These are phyloP conservation scores for Achatina immaculata DNA, from an alignment of 1,140 invertebrate genomes.

Conservation along the genomic window DNA sequence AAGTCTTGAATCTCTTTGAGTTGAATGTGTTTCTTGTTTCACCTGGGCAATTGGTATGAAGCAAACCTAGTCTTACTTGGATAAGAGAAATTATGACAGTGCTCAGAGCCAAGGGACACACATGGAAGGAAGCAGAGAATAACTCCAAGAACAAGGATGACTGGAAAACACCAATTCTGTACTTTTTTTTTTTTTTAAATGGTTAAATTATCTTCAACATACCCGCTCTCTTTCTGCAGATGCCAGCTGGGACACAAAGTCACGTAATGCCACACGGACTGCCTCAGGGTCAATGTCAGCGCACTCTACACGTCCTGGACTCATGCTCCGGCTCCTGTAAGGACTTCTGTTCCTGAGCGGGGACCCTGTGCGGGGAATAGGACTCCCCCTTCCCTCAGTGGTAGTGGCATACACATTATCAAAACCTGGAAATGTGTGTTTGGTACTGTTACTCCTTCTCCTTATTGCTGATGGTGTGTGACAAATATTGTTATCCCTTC, in stretches of 20 bases:
- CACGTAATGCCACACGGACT: constrained; percentile 86
- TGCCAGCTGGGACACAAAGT: constrained; percentile 90
- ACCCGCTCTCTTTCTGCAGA: constrained; percentile 88
- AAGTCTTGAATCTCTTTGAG: too few species aligned
- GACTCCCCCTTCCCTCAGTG: constrained; percentile 67
- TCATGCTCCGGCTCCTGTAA: constrained; percentile 44
- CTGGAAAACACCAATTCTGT: too few species aligned
- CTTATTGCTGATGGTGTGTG: too few species aligned
- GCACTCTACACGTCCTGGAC: constrained; percentile 55
- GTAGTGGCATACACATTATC: constrained; percentile 70
- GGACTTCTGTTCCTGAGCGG: constrained; percentile 63
- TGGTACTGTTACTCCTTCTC: too few species aligned
- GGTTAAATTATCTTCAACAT: constrained; percentile 33
- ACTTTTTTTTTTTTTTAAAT: too few species aligned
- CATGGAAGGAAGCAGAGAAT: too few species aligned
- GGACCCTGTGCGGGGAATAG: constrained; percentile 68
- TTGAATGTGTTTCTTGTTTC: too few species aligned
- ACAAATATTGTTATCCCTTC: background rate
- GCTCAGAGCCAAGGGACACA: too few species aligned
- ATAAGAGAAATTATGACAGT: too few species aligned
- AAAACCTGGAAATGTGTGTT: constrained; percentile 61
- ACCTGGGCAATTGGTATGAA: too few species aligned
- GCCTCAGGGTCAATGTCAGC: constrained; percentile 87
- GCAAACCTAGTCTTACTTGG: too few species aligned
- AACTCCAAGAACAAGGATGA: too few species aligned